Evolutionary conservation across 2,888 invertebrate species (phyloP).

Genomic region (Amblyjoppa proteus): DNA sequence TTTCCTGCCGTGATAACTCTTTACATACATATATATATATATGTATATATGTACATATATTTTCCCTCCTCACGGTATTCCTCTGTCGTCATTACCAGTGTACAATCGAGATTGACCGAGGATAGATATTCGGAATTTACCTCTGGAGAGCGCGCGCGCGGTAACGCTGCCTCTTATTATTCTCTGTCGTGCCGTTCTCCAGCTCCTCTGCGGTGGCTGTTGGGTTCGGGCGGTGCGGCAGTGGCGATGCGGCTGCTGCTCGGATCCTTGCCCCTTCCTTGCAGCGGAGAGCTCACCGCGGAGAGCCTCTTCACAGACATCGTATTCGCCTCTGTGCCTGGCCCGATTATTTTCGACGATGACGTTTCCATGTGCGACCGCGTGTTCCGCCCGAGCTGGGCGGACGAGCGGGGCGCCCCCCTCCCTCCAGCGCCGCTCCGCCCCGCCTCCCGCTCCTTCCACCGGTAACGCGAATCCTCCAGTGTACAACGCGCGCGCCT

Average conservation of each 20-base stretch:
- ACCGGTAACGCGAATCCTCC: constrained; percentile 9
- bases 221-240: not conserved
- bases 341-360: constrained; percentile 82
- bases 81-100: not conserved
- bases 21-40: not conserved
- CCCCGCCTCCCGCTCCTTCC: not conserved
- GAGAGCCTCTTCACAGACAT: constrained; percentile 39
- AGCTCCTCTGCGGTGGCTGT: not conserved
- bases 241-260: constrained; percentile 29
- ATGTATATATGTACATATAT: not conserved
- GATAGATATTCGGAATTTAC: not conserved
- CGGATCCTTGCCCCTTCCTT: constrained; percentile 64
- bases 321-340: constrained; percentile 72
- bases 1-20: not conserved
- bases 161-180: not conserved
- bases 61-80: not conserved
- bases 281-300: constrained; percentile 8
- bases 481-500: constrained; percentile 29
- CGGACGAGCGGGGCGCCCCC: constrained; percentile 18
- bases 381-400: constrained; percentile 50
- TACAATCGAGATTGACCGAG: not conserved
- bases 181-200: not conserved
- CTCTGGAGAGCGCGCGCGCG: not conserved
- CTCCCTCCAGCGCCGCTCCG: not conserved
- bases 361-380: constrained; percentile 75